These are phyloP conservation scores for Phyllopteryx taeniolatus DNA, from an alignment of 2,113 vertebrate species.

Conservation along the genomic window DNA sequence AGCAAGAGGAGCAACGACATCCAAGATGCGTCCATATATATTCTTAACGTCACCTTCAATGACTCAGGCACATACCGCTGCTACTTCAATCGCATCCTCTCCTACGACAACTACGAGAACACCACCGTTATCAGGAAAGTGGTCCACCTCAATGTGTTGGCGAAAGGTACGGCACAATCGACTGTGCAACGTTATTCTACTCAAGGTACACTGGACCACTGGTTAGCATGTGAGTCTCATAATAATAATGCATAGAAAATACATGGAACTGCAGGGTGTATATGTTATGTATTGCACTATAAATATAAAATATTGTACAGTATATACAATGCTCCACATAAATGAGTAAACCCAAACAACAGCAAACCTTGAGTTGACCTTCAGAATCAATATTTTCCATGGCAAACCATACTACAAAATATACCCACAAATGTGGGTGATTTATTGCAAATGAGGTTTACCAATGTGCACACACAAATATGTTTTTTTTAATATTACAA, in stretches of 20 bases:
- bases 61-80: conserved; percentile 83
- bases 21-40: conserved; percentile 83
- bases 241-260: no score
- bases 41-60: conserved; percentile 83
- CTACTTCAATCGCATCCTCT: conserved; percentile 79
- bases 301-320: no score
- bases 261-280: no score
- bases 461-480: background rate
- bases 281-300: no score
- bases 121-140: conserved; percentile 71
- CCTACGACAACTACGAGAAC: conserved; percentile 70
- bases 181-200: background rate
- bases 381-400: background rate
- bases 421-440: no score
- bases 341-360: background rate
- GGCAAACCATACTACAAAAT: no score
- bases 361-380: background rate
- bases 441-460: background rate
- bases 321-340: background rate
- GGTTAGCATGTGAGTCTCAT: no score
- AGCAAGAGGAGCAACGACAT: conserved; percentile 79
- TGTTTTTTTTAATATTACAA: background rate
- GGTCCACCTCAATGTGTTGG: conserved; percentile 79
- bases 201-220: no score
- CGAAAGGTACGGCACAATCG: conserved; percentile 71